Evolutionary conservation across 2,888 invertebrate species (phyloP).

Genomic region (Agrotis segetum): DNA sequence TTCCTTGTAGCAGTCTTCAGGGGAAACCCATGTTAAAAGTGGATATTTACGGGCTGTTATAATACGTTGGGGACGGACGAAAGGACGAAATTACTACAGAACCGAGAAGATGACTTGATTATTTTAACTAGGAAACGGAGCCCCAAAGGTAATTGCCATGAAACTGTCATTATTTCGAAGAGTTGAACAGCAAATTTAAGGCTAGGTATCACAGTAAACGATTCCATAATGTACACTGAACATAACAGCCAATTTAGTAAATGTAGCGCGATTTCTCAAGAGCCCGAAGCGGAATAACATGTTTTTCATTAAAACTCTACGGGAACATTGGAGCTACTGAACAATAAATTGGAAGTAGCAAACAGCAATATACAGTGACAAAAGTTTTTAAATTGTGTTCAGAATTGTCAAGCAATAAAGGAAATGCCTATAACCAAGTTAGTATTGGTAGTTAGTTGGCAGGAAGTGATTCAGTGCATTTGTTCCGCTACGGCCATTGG

Average conservation of each 20-base stretch:
- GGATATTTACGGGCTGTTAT: slow-evolving; percentile 55
- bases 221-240: slow-evolving; percentile 18
- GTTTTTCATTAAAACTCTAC: slow-evolving; percentile 50
- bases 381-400: slow-evolving; percentile 47
- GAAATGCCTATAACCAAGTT: slow-evolving; percentile 53
- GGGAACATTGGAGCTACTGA: slow-evolving; percentile 42
- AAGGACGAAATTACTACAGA: slow-evolving; percentile 21
- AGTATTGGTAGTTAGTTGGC: slow-evolving; percentile 39
- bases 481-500: slow-evolving; percentile 49
- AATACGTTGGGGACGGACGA: slow-evolving; percentile 46
- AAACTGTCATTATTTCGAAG: slow-evolving; percentile 8
- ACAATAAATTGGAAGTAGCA: slow-evolving; percentile 37
- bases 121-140: slow-evolving; percentile 6
- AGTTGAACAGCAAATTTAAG: neutral
- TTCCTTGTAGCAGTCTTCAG: slow-evolving; percentile 51
- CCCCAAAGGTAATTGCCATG: slow-evolving; percentile 16
- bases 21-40: slow-evolving; percentile 57
- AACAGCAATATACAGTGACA: slow-evolving; percentile 31
- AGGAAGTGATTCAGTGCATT: slow-evolving; percentile 60
- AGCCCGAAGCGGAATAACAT: slow-evolving; percentile 35
- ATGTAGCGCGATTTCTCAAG: slow-evolving; percentile 33
- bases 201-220: slow-evolving; percentile 1
- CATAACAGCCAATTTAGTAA: slow-evolving; percentile 42
- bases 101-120: slow-evolving; percentile 21
- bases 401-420: slow-evolving; percentile 48